A percentile compares a stretch with the other conserved stretches of the same genome.
These are phyloP conservation scores for Octodonta nipae DNA, from an alignment of 2,888 invertebrate genomes.

Conservation along the genomic window DNA sequence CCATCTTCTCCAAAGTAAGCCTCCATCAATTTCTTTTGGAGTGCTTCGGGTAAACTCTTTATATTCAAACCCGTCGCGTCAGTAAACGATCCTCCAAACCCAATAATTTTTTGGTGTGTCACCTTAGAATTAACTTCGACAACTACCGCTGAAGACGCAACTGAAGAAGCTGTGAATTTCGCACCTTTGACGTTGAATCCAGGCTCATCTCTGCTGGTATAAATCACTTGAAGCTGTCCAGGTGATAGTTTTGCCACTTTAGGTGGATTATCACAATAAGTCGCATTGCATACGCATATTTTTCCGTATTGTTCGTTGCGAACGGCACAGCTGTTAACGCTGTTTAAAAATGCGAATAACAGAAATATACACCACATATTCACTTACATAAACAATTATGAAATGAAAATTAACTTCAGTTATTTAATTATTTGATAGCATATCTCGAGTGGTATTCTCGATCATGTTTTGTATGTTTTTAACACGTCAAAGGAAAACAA, in stretches of 20 bases:
- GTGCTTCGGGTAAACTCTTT: conserved; percentile 39
- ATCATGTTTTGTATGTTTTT: no score
- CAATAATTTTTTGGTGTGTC: conserved; percentile 51
- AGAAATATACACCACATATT: no score
- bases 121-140: not conserved
- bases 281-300: conserved; percentile 35
- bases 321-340: not conserved
- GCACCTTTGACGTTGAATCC: conserved; percentile 41
- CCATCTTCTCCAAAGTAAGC: conserved; percentile 57
- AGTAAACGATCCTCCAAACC: conserved; percentile 80
- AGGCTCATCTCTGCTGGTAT: conserved; percentile 37
- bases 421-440: no score
- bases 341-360: no score
- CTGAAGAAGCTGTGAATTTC: conserved; percentile 21
- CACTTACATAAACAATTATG: no score
- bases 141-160: not conserved
- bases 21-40: conserved; percentile 40
- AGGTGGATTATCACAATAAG: conserved; percentile 35
- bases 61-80: conserved; percentile 50
- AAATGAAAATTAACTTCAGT: no score
- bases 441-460: no score
- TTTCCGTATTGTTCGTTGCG: conserved; percentile 11
- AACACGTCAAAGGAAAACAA: no score
- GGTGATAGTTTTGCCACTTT: no score
- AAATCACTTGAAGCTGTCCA: conserved; percentile 16